These are phyloP conservation scores for Matsumyia berberina DNA, from an alignment of 2,888 invertebrate genomes.

Conservation along the genomic window DNA sequence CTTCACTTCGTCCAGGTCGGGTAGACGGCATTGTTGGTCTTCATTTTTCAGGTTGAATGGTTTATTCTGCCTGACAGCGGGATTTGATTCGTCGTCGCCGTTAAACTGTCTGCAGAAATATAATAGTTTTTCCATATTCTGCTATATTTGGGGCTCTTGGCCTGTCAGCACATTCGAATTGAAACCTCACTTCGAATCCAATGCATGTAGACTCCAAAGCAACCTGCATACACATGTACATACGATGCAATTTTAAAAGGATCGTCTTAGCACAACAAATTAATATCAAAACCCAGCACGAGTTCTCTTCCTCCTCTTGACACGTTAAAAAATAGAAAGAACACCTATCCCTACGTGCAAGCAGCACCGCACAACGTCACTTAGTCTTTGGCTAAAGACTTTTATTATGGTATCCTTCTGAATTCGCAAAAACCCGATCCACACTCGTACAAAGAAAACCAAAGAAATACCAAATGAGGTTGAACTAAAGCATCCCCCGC, in stretches of 20 bases:
- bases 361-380: constrained; percentile 40
- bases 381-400: constrained; percentile 48
- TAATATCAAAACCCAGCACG: constrained; percentile 57
- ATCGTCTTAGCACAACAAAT: constrained; percentile 19
- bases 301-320: background rate
- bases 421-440: background rate
- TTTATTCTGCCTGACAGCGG: no score
- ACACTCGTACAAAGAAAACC: constrained; percentile 14
- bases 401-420: constrained; percentile 40
- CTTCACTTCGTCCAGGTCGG: no score
- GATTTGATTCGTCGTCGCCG: no score
- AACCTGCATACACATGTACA: background rate
- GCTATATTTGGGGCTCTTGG: no score
- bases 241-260: constrained; percentile 12
- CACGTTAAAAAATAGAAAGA: constrained; percentile 5
- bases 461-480: constrained; percentile 49
- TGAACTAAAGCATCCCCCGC: constrained; percentile 41
- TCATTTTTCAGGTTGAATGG: no score
- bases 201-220: constrained; percentile 2
- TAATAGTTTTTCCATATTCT: no score
- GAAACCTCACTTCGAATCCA: background rate
- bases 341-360: constrained; percentile 5
- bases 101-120: no score
- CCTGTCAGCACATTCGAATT: background rate
- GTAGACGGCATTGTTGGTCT: no score